A percentile compares a stretch with the other conserved stretches of the same genome.
phyloP scores from a whole-genome alignment of 2,113 vertebrate genomes.

The Sminthopsis crassicaudata region DNA sequence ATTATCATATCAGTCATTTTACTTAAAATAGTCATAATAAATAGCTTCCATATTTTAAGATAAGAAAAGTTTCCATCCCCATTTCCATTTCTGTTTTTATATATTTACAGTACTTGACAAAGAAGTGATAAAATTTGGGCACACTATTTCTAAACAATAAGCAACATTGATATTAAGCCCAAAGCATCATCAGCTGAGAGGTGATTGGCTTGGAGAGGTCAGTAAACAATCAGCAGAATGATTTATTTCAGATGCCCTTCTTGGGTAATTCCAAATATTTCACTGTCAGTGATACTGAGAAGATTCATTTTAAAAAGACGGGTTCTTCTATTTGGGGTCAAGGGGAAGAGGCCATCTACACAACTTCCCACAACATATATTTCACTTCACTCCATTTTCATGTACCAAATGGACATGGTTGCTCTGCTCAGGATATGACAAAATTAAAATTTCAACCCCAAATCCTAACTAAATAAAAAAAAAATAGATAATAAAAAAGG shows the following conservation, averaged over 20 bases:
- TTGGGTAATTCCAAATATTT: conserved; percentile 22
- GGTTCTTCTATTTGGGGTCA: neutral
- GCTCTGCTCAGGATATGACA: neutral
- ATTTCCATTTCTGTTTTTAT: neutral
- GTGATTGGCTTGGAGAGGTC: neutral
- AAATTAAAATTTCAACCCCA: neutral
- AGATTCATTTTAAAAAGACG: conserved; percentile 7
- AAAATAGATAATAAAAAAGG: neutral
- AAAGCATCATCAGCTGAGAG: neutral
- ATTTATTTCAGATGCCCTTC: conserved; percentile 42
- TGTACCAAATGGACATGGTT: neutral
- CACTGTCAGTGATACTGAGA: neutral
- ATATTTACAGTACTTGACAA: neutral
- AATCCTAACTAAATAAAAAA: neutral
- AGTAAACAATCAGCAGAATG: neutral
- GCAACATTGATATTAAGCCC: neutral
- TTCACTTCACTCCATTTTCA: neutral
- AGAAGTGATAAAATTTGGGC: neutral
- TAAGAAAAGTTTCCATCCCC: neutral
- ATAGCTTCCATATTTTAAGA: neutral
- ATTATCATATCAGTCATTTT: neutral
- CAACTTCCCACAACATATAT: neutral
- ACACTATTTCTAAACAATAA: conserved; percentile 14
- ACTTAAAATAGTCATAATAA: conserved; percentile 10
- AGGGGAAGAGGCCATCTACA: neutral